phyloP scores from a whole-genome alignment of 2,888 invertebrate species.

The Thyatira batis region DNA sequence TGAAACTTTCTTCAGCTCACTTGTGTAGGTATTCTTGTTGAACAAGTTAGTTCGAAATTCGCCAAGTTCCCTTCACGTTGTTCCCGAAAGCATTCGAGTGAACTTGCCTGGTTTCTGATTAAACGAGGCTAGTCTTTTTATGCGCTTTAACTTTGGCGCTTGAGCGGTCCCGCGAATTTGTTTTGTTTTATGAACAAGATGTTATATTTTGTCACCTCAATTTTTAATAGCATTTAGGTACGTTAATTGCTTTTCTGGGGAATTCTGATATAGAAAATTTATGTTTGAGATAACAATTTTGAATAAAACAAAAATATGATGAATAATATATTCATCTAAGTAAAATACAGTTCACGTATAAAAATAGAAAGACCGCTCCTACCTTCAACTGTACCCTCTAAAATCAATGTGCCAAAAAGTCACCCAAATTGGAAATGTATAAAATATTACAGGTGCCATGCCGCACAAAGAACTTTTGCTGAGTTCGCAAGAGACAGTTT shows the following conservation, averaged over 20 bases:
- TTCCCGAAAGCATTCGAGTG: conserved; percentile 24
- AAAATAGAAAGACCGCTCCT: not conserved
- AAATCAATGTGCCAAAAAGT: conserved; percentile 19
- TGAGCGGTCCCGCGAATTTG: not conserved
- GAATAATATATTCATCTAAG: no score
- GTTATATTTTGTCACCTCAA: no score
- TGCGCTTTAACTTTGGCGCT: conserved; percentile 12
- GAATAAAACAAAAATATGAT: no score
- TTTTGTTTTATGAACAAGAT: no score
- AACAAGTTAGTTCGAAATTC: conserved; percentile 23
- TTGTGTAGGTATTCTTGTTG: conserved; percentile 34
- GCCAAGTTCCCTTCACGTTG: conserved; percentile 13
- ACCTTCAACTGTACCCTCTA: conserved; percentile 12
- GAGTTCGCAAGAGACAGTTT: conserved; percentile 28
- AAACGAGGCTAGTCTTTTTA: conserved; percentile 14
- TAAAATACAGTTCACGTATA: not conserved
- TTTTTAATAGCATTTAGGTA: no score
- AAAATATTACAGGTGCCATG: conserved; percentile 28
- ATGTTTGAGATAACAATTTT: no score
- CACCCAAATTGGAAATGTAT: conserved; percentile 27
- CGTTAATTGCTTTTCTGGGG: no score
- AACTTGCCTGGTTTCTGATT: conserved; percentile 21
- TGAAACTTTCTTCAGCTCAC: conserved; percentile 35
- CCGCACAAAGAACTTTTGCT: conserved; percentile 28
- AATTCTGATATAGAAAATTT: no score